Evolutionary conservation across 2,113 vertebrate genomes (phyloP), one percentile per base, ranked within the genome.

Genomic region (Micronycteris hirsuta): DNA sequence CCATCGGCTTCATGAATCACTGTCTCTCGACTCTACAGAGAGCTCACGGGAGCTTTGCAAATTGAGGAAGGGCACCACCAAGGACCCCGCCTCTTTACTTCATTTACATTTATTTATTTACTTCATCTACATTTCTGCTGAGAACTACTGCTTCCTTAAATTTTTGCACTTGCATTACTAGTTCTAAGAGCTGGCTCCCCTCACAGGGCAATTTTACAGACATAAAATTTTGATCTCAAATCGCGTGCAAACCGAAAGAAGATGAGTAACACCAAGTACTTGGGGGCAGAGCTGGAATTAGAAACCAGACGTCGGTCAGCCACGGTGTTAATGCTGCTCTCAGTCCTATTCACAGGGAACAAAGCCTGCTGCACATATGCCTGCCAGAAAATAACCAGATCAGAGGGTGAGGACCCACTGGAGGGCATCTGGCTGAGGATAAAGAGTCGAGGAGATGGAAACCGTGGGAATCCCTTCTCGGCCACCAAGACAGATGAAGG

Each of bases 361-460:
- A 93, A 86, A 96, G 78, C 33, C 77, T 68, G 15, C 12, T 58
- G 28, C 73, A 52, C 28, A 80, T 24, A 41, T 2, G n/a, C 87
- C 84, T 77, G 49, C 77, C 70, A 95, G 83, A 78, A 89, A 92
- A 70, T 73, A 95, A 19, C 71, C n/a, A 87, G 49, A 82, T 61
- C 73, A 3, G 26, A 96, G 71, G 67, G 33, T 83, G 8, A 41
- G 85, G 63, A 86, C 33, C 71, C 38, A 63, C 19, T 11, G 38
- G 33, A 52, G 63, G 89, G 71, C 43, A 90, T 43, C 58, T 73
- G 82, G 52, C 84, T 91, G 6, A 54, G 63, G 63, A 89, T 1
- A 43, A 58, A 56, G 81, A 70, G n/a, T 56, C 7, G 4, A 78
- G 80, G 70, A 26, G 7, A 36, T 4, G 1, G 3, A 61, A 1